Percentiles rank a stretch among this genome's conserved stretches.
Conservation (phyloP, 2,888 invertebrate species). For the Sesia bembeciformis region DNA sequence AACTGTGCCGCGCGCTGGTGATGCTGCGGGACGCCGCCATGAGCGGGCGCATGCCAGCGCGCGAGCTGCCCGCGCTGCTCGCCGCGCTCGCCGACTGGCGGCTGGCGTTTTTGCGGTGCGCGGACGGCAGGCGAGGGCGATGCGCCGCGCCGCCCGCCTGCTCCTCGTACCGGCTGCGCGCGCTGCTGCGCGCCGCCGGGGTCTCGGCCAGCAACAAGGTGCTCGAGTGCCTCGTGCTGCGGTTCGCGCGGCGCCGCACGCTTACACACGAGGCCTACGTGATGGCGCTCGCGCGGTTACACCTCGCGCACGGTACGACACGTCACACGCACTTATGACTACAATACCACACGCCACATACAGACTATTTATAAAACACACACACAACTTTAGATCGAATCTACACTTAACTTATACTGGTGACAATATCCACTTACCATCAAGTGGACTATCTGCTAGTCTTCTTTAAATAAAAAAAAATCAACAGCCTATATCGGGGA, state of each 20-base stretch:
- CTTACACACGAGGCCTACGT: constrained; percentile 77
- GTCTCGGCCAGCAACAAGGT: constrained; percentile 80
- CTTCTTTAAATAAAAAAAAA: background rate
- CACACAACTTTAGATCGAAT: too few species aligned
- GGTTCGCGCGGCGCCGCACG: constrained; percentile 76
- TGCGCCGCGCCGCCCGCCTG: constrained; percentile 72
- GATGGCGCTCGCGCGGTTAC: constrained; percentile 65
- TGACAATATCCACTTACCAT: background rate
- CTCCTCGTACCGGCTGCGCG: constrained; percentile 78
- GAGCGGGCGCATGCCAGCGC: constrained; percentile 75
- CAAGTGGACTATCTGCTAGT: background rate
- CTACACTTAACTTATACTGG: background rate
- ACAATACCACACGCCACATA: constrained; percentile 1
- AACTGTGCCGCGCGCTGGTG: constrained; percentile 79
- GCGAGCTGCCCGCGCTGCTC: constrained; percentile 77
- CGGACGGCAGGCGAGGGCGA: constrained; percentile 6
- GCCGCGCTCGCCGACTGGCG: constrained; percentile 67
- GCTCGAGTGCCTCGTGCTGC: constrained; percentile 79
- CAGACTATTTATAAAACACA: background rate
- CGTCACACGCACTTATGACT: constrained; percentile 4
- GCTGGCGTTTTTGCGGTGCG: constrained; percentile 1
- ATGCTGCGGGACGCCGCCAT: constrained; percentile 80
- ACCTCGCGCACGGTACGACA: constrained; percentile 43
- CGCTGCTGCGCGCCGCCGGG: constrained; percentile 78
- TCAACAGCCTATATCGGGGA: background rate